Conservation (phyloP, 2,113 vertebrate genomes). For the Chitala chitala region DNA sequence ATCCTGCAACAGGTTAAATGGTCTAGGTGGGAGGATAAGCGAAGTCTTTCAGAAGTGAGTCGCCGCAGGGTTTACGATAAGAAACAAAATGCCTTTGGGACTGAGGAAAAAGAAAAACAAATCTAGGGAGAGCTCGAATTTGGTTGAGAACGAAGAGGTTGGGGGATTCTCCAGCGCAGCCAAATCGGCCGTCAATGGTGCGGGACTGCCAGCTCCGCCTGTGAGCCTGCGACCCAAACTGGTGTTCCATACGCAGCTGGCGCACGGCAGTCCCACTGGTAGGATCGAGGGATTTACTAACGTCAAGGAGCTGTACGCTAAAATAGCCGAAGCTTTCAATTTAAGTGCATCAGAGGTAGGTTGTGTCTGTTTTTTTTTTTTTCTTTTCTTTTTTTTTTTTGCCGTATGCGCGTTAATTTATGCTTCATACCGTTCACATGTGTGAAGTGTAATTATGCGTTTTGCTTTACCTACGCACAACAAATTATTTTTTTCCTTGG, state of each 20-base stretch:
- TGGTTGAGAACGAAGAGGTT: conserved; percentile 74
- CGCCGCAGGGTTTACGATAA: conserved; percentile 26
- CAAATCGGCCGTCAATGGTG: conserved; percentile 45
- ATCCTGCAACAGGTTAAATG: background rate
- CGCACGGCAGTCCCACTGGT: conserved; percentile 84
- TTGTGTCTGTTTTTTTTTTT: background rate
- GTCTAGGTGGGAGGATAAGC: too few species aligned
- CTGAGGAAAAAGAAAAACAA: conserved; percentile 72
- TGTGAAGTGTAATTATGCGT: too few species aligned
- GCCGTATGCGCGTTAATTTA: too few species aligned
- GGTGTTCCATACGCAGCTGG: conserved; percentile 85
- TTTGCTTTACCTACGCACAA: too few species aligned
- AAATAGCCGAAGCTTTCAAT: conserved; percentile 72
- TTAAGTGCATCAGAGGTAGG: conserved; percentile 74
- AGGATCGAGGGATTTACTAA: conserved; percentile 79
- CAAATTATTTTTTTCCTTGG: too few species aligned
- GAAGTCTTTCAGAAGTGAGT: conserved; percentile 11
- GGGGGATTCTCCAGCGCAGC: conserved; percentile 50
- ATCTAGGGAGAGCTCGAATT: conserved; percentile 59
- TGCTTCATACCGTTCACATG: background rate
- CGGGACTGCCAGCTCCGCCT: conserved; percentile 53
- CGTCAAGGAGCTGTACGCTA: conserved; percentile 76
- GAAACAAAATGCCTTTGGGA: conserved; percentile 74
- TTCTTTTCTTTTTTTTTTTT: too few species aligned
- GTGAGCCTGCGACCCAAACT: conserved; percentile 59